Conservation (phyloP, 1,140 invertebrate genomes). For the Hyposmocoma kahamanoa region DNA sequence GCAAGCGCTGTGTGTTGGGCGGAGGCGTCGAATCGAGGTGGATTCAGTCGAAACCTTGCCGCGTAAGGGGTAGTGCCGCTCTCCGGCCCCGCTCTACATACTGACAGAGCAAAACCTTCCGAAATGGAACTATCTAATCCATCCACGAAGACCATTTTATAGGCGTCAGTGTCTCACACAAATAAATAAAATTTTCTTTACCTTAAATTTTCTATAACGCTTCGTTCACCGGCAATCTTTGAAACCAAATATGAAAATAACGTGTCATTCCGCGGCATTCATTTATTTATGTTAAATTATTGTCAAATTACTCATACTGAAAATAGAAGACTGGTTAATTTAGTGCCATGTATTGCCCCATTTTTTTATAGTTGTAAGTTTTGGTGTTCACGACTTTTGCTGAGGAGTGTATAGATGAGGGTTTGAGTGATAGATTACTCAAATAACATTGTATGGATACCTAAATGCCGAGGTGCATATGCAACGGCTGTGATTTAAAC, state of each 20-base stretch:
- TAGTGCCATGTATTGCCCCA: slow-evolving; percentile 19
- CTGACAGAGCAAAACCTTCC: slow-evolving; percentile 56
- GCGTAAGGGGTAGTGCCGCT: slow-evolving; percentile 52
- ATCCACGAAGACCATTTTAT: slow-evolving; percentile 34
- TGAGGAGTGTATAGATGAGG: slow-evolving; percentile 1
- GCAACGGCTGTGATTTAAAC: slow-evolving; percentile 60
- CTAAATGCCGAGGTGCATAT: slow-evolving; percentile 56
- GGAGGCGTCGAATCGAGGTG: slow-evolving; percentile 65
- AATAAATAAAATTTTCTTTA: slow-evolving; percentile 11
- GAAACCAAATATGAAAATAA: slow-evolving; percentile 39
- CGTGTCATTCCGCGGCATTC: slow-evolving; percentile 27
- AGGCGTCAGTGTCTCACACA: slow-evolving; percentile 25
- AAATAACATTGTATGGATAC: slow-evolving; percentile 43
- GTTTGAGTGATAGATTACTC: slow-evolving; percentile 27
- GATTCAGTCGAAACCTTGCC: slow-evolving; percentile 65
- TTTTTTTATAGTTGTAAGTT: slow-evolving; percentile 8
- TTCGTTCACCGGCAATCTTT: slow-evolving; percentile 12
- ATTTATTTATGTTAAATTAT: slow-evolving; percentile 12
- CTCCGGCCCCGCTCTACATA: slow-evolving; percentile 44
- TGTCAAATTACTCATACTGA: slow-evolving; percentile 6
- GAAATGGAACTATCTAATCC: slow-evolving; percentile 50
- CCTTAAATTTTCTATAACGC: no score
- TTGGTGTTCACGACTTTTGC: slow-evolving; percentile 14
- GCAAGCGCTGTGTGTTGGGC: slow-evolving; percentile 69
- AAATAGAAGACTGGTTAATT: slow-evolving; percentile 10